These are phyloP conservation scores for Pegoplata infirma DNA, from an alignment of 2,888 invertebrate species.

Conservation along the genomic window DNA sequence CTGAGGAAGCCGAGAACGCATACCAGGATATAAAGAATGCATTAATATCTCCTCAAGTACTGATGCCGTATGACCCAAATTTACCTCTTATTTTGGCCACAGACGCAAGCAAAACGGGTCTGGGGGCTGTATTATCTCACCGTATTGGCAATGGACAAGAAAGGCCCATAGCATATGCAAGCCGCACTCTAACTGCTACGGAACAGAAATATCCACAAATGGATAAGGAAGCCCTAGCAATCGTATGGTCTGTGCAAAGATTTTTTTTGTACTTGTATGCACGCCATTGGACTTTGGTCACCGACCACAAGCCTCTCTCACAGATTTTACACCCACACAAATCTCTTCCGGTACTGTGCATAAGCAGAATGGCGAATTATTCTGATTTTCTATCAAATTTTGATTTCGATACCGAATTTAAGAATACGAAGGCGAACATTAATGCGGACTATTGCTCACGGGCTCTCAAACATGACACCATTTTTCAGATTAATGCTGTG, in stretches of 20 bases:
- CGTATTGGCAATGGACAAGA: too few relatives aligned
- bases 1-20: not conserved
- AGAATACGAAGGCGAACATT: conserved; percentile 19
- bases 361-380: conserved; percentile 43
- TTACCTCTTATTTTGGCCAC: conserved; percentile 4
- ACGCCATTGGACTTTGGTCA: too few relatives aligned
- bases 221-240: conserved; percentile 11
- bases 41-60: conserved; percentile 2
- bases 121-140: conserved; percentile 11
- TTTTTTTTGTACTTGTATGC: conserved; percentile 27
- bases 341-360: conserved; percentile 36
- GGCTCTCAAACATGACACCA: not conserved
- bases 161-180: conserved; percentile 9
- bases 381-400: conserved; percentile 48
- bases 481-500: not conserved
- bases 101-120: conserved; percentile 9
- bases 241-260: conserved; percentile 16
- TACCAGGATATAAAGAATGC: conserved; percentile 8
- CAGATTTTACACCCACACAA: conserved; percentile 16
- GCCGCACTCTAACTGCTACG: not conserved
- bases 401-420: conserved; percentile 29
- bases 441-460: conserved; percentile 14
- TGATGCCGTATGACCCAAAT: conserved; percentile 1
- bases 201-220: conserved; percentile 25
- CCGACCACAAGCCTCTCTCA: conserved; percentile 17